phyloP scores from a whole-genome alignment of 2,113 vertebrate genomes.

The Prietella phreatophila region DNA sequence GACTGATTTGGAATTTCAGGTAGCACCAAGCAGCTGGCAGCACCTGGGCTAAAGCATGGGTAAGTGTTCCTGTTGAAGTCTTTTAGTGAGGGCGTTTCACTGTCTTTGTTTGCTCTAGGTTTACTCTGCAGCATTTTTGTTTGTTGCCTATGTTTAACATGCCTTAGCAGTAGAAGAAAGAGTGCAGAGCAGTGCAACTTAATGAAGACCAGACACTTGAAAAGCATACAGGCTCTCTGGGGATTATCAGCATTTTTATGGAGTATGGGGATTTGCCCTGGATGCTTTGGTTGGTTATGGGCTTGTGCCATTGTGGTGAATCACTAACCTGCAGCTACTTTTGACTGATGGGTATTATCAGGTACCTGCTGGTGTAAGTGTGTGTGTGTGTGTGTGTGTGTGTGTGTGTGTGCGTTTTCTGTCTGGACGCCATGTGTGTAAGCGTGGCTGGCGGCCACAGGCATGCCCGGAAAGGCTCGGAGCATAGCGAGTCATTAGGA shows the following conservation, averaged over 20 bases:
- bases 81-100: not conserved
- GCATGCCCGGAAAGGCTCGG: constrained; percentile 76
- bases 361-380: constrained; percentile 31
- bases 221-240: constrained; percentile 44
- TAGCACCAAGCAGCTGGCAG: constrained; percentile 7
- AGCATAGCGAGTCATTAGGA: constrained; percentile 79
- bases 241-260: constrained; percentile 52
- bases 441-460: constrained; percentile 70
- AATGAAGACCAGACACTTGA: constrained; percentile 65
- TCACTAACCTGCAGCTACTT: constrained; percentile 37
- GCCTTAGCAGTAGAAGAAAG: constrained; percentile 50
- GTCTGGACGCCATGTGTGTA: constrained; percentile 60
- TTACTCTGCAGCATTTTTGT: constrained; percentile 19
- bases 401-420: constrained; percentile 26
- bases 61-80: not conserved
- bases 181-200: constrained; percentile 55
- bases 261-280: constrained; percentile 56
- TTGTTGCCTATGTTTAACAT: constrained; percentile 40
- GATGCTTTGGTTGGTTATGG: constrained; percentile 49
- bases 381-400: constrained; percentile 16
- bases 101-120: constrained; percentile 30
- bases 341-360: constrained; percentile 41
- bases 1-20: constrained; percentile 20
- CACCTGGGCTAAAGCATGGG: not conserved
- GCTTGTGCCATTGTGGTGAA: constrained; percentile 22